phyloP scores from a whole-genome alignment of 2,113 vertebrate species.

The Archilochus colubris region DNA sequence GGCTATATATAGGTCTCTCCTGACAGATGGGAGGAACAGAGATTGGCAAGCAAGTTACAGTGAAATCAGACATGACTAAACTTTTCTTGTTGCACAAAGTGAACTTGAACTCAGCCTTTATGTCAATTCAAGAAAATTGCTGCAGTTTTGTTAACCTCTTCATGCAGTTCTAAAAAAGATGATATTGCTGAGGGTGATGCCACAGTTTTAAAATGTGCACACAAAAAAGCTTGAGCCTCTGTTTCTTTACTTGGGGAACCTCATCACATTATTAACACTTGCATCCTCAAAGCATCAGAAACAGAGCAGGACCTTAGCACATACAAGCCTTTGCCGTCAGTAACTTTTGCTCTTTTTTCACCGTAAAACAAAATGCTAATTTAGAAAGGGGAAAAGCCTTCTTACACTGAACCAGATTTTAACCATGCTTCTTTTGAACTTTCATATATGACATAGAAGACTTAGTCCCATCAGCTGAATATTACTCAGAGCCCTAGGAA shows the following conservation, averaged over 20 bases:
- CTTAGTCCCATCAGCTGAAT: neutral
- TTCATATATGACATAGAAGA: neutral
- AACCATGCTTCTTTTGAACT: neutral
- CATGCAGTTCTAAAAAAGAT: neutral
- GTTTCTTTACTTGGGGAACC: neutral
- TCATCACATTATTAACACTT: neutral
- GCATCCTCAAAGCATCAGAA: neutral
- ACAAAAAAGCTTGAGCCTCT: neutral
- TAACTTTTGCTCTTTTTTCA: neutral
- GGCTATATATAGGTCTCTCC: neutral
- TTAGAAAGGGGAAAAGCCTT: neutral
- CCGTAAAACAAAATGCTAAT: neutral
- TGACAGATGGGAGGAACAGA: neutral
- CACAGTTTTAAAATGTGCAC: neutral
- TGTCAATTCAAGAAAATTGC: neutral
- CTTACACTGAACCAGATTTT: neutral
- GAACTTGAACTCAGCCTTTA: neutral
- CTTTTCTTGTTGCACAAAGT: neutral
- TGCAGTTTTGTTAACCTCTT: neutral
- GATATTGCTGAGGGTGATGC: neutral
- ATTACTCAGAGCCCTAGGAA: neutral
- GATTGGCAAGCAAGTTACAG: neutral
- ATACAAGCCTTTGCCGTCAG: neutral
- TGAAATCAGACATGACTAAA: neutral
- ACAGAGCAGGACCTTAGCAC: neutral